A percentile compares a stretch with the other conserved stretches of the same genome.
Conservation (phyloP, 1,140 invertebrate species). For the Brachionus calyciflorus region DNA sequence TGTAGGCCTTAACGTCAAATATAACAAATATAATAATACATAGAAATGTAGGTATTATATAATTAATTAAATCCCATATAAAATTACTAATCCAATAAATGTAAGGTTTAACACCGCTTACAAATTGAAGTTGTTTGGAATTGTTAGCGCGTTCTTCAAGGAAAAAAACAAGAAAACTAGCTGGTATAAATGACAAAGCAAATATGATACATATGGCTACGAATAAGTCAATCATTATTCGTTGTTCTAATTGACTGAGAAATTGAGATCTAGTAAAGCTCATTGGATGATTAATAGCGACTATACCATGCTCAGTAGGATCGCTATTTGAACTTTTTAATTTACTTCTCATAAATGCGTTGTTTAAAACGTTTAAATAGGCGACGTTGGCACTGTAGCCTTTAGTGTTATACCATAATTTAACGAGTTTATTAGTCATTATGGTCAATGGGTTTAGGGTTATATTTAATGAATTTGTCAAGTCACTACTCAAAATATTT, state of each 20-base stretch:
- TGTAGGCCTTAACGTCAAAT: conserved; percentile 65
- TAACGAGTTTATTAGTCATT: conserved; percentile 19
- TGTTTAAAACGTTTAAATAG: conserved; percentile 73
- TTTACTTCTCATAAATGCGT: conserved; percentile 64
- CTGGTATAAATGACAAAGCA: conserved; percentile 69
- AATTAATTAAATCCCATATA: conserved; percentile 67
- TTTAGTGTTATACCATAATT: conserved; percentile 81
- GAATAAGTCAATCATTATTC: conserved; percentile 52
- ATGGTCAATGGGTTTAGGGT: not conserved
- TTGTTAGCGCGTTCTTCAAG: conserved; percentile 67
- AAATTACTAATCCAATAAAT: conserved; percentile 63
- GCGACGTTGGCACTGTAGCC: conserved; percentile 73
- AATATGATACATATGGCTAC: conserved; percentile 67
- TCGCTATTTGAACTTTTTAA: conserved; percentile 52
- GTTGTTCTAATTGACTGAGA: not conserved
- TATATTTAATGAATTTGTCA: not conserved
- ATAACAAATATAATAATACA: conserved; percentile 65
- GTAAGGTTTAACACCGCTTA: conserved; percentile 69
- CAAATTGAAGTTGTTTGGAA: conserved; percentile 71
- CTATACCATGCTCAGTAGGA: conserved; percentile 61
- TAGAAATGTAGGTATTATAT: conserved; percentile 63
- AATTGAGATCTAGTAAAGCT: conserved; percentile 64
- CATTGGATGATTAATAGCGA: conserved; percentile 68
- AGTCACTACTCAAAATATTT: no score
- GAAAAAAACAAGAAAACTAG: conserved; percentile 72